Evolutionary conservation across 2,888 invertebrate species (phyloP), one percentile per base, ranked within the genome.

Genomic region (Syrista parreyssii): DNA sequence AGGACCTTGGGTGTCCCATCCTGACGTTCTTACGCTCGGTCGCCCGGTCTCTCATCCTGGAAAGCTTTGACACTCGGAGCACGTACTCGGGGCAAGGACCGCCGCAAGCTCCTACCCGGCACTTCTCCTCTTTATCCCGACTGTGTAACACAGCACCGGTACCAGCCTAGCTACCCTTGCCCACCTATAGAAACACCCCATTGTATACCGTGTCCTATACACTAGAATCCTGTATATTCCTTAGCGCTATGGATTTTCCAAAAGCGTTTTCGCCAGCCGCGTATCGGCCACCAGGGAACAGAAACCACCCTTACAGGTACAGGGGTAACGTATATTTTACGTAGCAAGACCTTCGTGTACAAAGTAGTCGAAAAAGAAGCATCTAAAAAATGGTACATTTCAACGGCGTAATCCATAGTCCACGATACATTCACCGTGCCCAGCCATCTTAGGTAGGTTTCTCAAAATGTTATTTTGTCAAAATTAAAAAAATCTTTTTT

Each of bases 41-140:
- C 85, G 83, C 86, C 86, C 86, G 86, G 85, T 87, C 86, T 87
- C 87, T 88, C 87, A 84, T 86, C 85, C 88, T 88, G 83, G 85
- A 89, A 40, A 90, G 89, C 89, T 91, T 91, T 91, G 89, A 88
- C 89, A 91, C 90, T 88, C 91, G 84, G 86, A 89, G 88, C 91
- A 91, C 91, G 91, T 91, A 90, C 90, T 87, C 89, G 88, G 91
- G 90, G 91, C 91, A 91, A 91, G 89, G 91, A 91, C 91, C 91
- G 91, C 90, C 90, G 90, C 90, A 91, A 91, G 91, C 90, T 91
- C 90, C 79, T 81, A 78, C 74, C 78, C 75, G 71, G 40, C 34
- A 75, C 73, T 80, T 79, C 76, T 78, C 80, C 82, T 79, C 80
- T 82, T 84, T 81, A 77, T 79, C 78, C 68, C 75, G 74, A 35